phyloP scores from a whole-genome alignment of 2,888 invertebrate species.

The Caenorhabditis macrosperma region DNA sequence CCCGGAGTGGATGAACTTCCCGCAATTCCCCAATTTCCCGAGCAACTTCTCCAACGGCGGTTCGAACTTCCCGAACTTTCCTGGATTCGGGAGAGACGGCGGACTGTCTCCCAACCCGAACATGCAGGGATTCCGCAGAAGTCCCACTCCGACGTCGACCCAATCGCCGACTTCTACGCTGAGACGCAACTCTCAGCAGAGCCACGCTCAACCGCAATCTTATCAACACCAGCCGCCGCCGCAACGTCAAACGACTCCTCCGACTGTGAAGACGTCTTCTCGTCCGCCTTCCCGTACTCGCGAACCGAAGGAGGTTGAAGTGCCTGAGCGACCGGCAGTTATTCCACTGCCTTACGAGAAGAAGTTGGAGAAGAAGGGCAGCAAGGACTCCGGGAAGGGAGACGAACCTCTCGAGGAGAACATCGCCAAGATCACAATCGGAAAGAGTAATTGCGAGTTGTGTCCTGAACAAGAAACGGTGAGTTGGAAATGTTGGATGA shows the following conservation, averaged over 20 bases:
- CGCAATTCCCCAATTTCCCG: slow-evolving; percentile 44
- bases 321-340: slow-evolving; percentile 57
- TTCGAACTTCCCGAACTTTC: slow-evolving; percentile 39
- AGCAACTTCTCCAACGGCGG: slow-evolving; percentile 26
- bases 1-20: slow-evolving; percentile 45
- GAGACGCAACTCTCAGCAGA: slow-evolving; percentile 44
- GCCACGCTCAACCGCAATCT: slow-evolving; percentile 23
- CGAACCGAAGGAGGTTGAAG: slow-evolving; percentile 49
- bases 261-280: slow-evolving; percentile 29
- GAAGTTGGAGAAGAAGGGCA: slow-evolving; percentile 42
- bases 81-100: slow-evolving; percentile 41
- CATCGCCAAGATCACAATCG: slow-evolving; percentile 54
- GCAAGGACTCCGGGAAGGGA: slow-evolving; percentile 43
- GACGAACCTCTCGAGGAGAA: slow-evolving; percentile 40
- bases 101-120: slow-evolving; percentile 53
- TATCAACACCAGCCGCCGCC: slow-evolving; percentile 16
- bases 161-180: slow-evolving; percentile 49
- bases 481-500: slow-evolving; percentile 8
- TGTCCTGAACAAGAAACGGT: slow-evolving; percentile 54
- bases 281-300: slow-evolving; percentile 53
- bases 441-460: slow-evolving; percentile 47
- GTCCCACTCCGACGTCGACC: slow-evolving; percentile 48
- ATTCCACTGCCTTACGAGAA: slow-evolving; percentile 58
- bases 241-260: slow-evolving; percentile 47
- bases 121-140: slow-evolving; percentile 25